These are phyloP conservation scores for Kryphioiulus occultus DNA, from an alignment of 2,888 invertebrate genomes.

Conservation along the genomic window DNA sequence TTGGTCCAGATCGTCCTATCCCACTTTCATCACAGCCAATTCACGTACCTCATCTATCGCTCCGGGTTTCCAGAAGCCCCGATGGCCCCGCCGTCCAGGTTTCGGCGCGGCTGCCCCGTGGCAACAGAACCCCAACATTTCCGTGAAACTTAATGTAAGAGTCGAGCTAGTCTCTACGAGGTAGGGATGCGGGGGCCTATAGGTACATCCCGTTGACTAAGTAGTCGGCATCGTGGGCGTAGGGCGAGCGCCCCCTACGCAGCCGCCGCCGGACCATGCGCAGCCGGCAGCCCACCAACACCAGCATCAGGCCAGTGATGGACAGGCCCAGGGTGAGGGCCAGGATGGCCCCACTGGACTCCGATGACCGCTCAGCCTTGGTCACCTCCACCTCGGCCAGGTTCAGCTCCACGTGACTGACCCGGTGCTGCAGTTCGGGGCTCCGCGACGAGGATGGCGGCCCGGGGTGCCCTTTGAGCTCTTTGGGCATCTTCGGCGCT, in stretches of 20 bases:
- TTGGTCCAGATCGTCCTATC: neutral
- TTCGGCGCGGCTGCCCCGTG: too few species aligned
- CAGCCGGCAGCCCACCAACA: conserved; percentile 82
- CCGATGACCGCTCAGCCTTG: conserved; percentile 55
- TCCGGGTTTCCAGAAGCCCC: neutral
- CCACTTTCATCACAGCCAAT: neutral
- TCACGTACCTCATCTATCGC: neutral
- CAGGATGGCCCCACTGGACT: conserved; percentile 79
- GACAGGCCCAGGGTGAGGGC: conserved; percentile 80
- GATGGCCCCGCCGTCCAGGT: too few species aligned
- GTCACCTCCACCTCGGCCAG: conserved; percentile 57
- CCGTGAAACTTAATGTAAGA: conserved; percentile 29
- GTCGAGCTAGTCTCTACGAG: neutral
- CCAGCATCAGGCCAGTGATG: conserved; percentile 80
- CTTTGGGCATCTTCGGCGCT: neutral
- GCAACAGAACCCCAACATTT: neutral
- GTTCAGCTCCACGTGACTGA: conserved; percentile 48
- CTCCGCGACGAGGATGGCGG: too few species aligned
- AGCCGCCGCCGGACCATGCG: conserved; percentile 75
- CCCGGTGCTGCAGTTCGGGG: neutral
- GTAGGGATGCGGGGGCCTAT: conserved; percentile 64
- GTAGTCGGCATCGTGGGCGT: conserved; percentile 94
- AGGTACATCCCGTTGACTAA: conserved; percentile 98
- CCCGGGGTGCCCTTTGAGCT: neutral
- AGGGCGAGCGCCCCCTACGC: conserved; percentile 78